A percentile compares a stretch with the other conserved stretches of the same genome.
Evolutionary conservation across 2,113 vertebrate genomes (phyloP).

Genomic region (Sceloporus tristichus): DNA sequence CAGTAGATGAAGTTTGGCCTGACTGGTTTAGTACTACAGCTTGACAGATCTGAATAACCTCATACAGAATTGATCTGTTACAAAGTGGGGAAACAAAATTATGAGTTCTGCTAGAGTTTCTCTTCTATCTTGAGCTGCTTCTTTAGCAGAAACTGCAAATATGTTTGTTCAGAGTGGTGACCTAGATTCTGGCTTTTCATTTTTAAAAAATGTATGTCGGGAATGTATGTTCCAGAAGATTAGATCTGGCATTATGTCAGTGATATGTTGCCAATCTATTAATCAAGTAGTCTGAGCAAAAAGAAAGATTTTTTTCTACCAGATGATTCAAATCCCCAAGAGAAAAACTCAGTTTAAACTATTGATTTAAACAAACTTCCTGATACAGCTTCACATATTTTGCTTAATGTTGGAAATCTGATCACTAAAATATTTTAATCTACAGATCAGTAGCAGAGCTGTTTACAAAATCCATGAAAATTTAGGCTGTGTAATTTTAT

Average conservation of each 20-base stretch:
- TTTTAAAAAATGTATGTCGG: slow-evolving; percentile 5
- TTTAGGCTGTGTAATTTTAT: too few species aligned
- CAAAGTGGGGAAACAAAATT: background rate
- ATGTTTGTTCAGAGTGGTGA: slow-evolving; percentile 4
- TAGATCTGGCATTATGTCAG: background rate
- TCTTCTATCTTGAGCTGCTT: background rate
- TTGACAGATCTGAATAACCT: accelerated
- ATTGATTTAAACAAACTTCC: too few species aligned
- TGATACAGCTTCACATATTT: too few species aligned
- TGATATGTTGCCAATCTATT: slow-evolving; percentile 40
- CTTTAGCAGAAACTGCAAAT: slow-evolving; percentile 32
- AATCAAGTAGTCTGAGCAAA: background rate
- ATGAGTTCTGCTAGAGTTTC: background rate
- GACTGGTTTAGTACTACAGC: background rate
- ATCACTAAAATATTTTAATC: too few species aligned
- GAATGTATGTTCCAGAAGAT: background rate
- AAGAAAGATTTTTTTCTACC: accelerated
- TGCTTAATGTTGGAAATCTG: too few species aligned
- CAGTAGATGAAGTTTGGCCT: background rate
- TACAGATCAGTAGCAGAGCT: too few species aligned
- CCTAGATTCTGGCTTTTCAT: slow-evolving; percentile 17
- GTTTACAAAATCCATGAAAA: too few species aligned
- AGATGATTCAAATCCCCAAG: too few species aligned
- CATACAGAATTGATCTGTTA: accelerated
- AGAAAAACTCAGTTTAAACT: too few species aligned